phyloP scores from a whole-genome alignment of 2,797 vertebrate species.

The Sebastes trivittatus region DNA sequence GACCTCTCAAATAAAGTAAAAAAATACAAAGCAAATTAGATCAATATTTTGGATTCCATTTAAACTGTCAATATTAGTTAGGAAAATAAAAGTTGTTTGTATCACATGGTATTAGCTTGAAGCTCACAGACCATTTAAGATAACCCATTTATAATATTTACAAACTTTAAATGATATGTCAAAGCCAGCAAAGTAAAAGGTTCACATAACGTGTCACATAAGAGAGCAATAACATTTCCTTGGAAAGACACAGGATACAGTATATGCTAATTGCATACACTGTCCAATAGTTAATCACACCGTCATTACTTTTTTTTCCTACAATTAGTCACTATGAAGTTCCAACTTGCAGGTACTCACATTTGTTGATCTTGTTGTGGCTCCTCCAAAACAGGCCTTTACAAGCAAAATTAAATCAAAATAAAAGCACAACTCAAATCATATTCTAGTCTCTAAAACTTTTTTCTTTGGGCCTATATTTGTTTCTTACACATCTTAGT shows the following conservation, averaged over 20 bases:
- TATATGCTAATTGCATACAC: not conserved
- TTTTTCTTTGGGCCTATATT: not conserved
- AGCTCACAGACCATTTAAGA: not conserved
- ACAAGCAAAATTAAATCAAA: not conserved
- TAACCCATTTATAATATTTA: not conserved
- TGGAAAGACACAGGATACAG: not conserved
- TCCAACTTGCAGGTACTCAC: not conserved
- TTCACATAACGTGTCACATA: too few species aligned
- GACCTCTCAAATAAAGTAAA: not conserved
- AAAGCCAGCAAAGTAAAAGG: not conserved
- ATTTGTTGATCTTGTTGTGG: not conserved
- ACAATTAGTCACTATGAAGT: not conserved
- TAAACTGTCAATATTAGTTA: not conserved
- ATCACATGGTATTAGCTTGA: not conserved
- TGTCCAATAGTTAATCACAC: too few species aligned
- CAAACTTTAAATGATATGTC: not conserved
- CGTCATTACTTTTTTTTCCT: too few species aligned
- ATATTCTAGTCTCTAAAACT: not conserved
- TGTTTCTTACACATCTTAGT: not conserved
- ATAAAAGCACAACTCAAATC: not conserved
- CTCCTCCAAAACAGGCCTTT: not conserved
- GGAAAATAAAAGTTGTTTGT: not conserved
- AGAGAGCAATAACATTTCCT: not conserved
- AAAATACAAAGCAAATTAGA: not conserved
- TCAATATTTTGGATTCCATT: not conserved